These are phyloP conservation scores for Trissonchulus sp. DNA, from an alignment of 2,888 invertebrate species.

Conservation along the genomic window DNA sequence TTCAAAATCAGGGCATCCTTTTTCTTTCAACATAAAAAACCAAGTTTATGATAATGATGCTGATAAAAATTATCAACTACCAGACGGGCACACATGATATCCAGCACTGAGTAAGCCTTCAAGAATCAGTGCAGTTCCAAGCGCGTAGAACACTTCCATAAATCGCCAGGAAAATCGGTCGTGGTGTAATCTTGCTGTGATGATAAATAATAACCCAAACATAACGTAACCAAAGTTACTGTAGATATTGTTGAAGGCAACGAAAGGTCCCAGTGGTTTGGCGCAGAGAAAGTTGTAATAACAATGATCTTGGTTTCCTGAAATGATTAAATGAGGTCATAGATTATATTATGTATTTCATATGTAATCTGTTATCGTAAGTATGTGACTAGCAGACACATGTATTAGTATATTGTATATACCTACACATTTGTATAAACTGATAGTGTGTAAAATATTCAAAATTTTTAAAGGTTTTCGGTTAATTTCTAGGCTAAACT, in stretches of 20 bases:
- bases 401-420: no score
- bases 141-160: constrained; percentile 71
- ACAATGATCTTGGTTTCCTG: constrained; percentile 78
- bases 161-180: constrained; percentile 12
- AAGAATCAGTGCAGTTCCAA: constrained; percentile 76
- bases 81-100: constrained; percentile 82
- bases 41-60: no score
- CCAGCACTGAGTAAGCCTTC: constrained; percentile 77
- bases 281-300: constrained; percentile 84
- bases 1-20: no score
- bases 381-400: no score
- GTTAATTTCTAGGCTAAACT: no score
- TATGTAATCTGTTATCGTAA: no score
- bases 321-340: no score
- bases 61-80: constrained; percentile 57
- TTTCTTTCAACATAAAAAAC: no score
- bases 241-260: constrained; percentile 78
- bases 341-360: no score
- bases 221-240: constrained; percentile 75
- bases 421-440: no score
- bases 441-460: no score
- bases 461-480: no score
- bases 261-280: constrained; percentile 67
- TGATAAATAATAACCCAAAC: constrained; percentile 70
- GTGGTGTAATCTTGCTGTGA: constrained; percentile 59